Evolutionary conservation across 37 sponge, comb jelly and placozoan species (phyloP).

Genomic region (Hexactinellida sp.): DNA sequence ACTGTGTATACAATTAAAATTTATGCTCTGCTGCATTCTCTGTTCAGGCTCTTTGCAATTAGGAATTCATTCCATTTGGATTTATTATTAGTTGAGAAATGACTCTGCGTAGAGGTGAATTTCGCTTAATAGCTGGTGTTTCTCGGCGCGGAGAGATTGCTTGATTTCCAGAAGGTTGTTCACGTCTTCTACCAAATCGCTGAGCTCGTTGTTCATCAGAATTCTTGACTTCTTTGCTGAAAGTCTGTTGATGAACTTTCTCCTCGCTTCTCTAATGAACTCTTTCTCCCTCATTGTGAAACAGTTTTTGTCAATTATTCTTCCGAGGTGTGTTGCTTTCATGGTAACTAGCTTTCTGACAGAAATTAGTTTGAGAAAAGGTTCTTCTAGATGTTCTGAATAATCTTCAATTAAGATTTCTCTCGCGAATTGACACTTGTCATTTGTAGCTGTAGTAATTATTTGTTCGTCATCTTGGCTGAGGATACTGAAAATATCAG

Average conservation of each 20-base stretch:
- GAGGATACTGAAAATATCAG: slow-evolving; percentile 4
- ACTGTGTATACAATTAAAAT: no score
- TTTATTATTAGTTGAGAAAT: neutral
- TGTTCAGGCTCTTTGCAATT: no score
- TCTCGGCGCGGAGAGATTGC: neutral
- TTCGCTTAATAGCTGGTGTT: neutral
- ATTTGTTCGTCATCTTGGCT: neutral
- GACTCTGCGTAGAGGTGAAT: neutral
- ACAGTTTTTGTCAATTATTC: slow-evolving; percentile 6
- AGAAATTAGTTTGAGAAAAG: neutral
- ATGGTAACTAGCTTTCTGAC: neutral
- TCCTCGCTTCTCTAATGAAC: neutral
- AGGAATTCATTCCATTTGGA: no score
- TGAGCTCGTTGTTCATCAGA: neutral
- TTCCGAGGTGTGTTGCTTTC: neutral
- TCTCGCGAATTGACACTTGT: neutral
- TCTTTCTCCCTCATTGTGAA: slow-evolving; percentile 5
- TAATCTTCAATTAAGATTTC: neutral
- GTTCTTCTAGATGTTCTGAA: neutral
- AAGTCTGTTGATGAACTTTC: slow-evolving; percentile 11
- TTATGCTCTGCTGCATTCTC: no score
- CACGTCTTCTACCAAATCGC: neutral
- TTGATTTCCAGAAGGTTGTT: neutral
- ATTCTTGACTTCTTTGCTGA: slow-evolving; percentile 14
- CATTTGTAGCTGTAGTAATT: neutral